Conservation (phyloP, 2,888 invertebrate genomes). For the Cacoxenus indagator region DNA sequence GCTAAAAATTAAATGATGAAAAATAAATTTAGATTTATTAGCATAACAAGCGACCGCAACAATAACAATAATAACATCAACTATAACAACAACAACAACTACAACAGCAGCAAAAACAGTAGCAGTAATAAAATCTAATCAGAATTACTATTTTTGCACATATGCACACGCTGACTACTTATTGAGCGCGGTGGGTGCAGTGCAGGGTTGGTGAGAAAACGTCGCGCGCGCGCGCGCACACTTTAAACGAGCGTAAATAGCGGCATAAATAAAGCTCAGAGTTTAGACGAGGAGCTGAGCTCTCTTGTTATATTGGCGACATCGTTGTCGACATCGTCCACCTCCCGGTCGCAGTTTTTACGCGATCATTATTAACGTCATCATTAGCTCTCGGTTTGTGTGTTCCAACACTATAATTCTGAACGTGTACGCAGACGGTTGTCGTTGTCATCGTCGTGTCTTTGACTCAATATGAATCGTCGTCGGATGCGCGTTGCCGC, state of each 20-base stretch:
- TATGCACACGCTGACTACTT: not conserved
- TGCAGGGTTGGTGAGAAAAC: not conserved
- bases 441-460: not conserved
- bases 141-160: not conserved
- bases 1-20: slow-evolving; percentile 13
- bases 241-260: not conserved
- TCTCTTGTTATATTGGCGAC: too few species aligned
- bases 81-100: too few species aligned
- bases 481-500: slow-evolving; percentile 43
- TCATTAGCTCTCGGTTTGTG: not conserved
- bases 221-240: not conserved
- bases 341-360: slow-evolving; percentile 24
- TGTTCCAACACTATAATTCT: slow-evolving; percentile 1
- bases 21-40: slow-evolving; percentile 53
- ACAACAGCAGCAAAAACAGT: slow-evolving; percentile 24
- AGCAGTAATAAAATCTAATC: slow-evolving; percentile 6
- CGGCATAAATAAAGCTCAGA: too few species aligned
- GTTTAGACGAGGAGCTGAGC: too few species aligned
- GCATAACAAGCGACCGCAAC: slow-evolving; percentile 31
- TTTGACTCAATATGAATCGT: slow-evolving; percentile 46
- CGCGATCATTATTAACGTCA: slow-evolving; percentile 15
- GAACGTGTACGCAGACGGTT: slow-evolving; percentile 26
- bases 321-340: too few species aligned
- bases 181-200: slow-evolving; percentile 7
- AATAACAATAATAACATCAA: slow-evolving; percentile 39